A percentile compares a stretch with the other conserved stretches of the same genome.
Evolutionary conservation across 1,140 invertebrate species (phyloP).

Genomic region (Nephila pilipes): DNA sequence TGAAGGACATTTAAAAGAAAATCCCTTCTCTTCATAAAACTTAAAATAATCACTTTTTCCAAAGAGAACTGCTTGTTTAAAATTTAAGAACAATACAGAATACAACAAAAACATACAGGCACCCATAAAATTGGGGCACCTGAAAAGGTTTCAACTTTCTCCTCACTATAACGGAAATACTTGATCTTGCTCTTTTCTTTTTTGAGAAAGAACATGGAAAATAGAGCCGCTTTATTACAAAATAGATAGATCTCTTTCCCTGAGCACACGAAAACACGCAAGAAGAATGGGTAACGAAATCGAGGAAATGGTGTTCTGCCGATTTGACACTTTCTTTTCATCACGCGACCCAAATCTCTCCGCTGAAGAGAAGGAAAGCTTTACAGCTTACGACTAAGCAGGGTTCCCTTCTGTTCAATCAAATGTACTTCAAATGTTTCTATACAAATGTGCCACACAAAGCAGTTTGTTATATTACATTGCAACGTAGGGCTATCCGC

Average conservation of each 20-base stretch:
- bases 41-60: not conserved
- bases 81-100: not conserved
- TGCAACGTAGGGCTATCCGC: too few species aligned
- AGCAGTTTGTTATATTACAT: not conserved
- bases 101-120: not conserved
- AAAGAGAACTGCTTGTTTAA: not conserved
- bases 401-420: too few species aligned
- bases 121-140: not conserved
- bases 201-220: not conserved
- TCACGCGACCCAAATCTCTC: not conserved
- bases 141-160: not conserved
- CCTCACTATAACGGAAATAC: not conserved
- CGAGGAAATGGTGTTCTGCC: not conserved
- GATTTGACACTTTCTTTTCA: not conserved
- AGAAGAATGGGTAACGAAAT: not conserved
- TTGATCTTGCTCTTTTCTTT: not conserved
- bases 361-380: not conserved
- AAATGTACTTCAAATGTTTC: not conserved
- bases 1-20: too few species aligned
- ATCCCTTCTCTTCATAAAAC: too few species aligned
- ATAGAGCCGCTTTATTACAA: not conserved
- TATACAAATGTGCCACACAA: not conserved
- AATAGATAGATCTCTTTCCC: not conserved
- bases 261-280: not conserved
- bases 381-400: not conserved